Conservation (phyloP, 2,888 invertebrate species). For the Oxytorus armatus region DNA sequence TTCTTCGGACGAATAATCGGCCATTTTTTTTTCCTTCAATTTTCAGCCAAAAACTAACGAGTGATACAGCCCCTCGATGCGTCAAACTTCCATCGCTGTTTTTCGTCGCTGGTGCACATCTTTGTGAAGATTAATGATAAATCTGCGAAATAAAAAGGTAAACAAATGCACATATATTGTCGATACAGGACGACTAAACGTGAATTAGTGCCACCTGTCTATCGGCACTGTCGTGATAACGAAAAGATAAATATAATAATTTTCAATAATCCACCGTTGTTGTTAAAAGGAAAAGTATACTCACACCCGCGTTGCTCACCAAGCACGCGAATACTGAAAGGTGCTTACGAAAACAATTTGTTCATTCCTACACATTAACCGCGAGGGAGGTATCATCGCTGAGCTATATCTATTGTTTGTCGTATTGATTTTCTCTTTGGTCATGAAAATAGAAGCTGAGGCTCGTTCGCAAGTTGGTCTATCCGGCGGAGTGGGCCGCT, state of each 20-base stretch:
- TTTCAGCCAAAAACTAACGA: neutral
- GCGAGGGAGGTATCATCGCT: constrained; percentile 18
- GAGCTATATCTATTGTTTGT: constrained; percentile 49
- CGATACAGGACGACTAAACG: neutral
- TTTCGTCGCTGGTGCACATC: constrained; percentile 17
- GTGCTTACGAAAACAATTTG: constrained; percentile 33
- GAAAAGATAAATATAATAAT: constrained; percentile 8
- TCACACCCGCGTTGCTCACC: constrained; percentile 21
- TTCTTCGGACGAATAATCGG: constrained; percentile 66
- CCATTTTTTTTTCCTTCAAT: constrained; percentile 10
- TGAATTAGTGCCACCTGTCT: no score
- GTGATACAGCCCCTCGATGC: neutral
- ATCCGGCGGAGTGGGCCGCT: constrained; percentile 17
- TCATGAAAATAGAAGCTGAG: constrained; percentile 20
- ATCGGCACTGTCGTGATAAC: no score
- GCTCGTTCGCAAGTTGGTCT: constrained; percentile 11
- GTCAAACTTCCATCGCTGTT: neutral
- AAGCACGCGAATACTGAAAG: constrained; percentile 45
- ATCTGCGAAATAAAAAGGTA: constrained; percentile 3
- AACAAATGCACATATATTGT: neutral
- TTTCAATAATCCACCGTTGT: neutral
- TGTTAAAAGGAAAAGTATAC: no score
- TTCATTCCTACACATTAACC: constrained; percentile 26
- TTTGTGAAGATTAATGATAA: constrained; percentile 8
- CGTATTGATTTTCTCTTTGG: constrained; percentile 60